Percentiles rank a stretch among this genome's conserved stretches.
These are phyloP conservation scores for Stenodera caucasica DNA, from an alignment of 2,888 invertebrate species.

Conservation along the genomic window DNA sequence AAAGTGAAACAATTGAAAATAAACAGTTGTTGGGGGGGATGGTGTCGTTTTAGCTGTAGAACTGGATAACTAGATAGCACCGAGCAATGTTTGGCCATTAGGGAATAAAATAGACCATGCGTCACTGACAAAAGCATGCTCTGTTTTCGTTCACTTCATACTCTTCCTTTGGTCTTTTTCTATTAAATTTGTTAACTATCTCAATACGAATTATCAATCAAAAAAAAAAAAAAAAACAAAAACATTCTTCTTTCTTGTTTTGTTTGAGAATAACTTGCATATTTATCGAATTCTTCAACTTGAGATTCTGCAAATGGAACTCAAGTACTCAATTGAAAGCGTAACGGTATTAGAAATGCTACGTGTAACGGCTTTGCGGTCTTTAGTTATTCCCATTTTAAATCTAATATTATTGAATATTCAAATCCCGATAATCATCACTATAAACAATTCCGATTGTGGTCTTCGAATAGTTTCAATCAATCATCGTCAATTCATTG, in stretches of 20 bases:
- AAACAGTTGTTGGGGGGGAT: constrained; percentile 21
- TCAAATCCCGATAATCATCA: constrained; percentile 21
- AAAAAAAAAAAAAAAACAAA: neutral
- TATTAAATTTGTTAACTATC: constrained; percentile 22
- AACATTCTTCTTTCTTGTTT: neutral
- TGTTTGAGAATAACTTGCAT: neutral
- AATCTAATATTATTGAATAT: constrained; percentile 24
- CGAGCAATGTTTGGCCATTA: constrained; percentile 29
- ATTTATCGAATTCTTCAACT: neutral
- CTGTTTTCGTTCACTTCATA: constrained; percentile 21
- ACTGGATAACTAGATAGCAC: constrained; percentile 25
- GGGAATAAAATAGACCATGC: constrained; percentile 27
- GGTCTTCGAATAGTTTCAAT: constrained; percentile 10
- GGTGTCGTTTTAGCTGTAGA: constrained; percentile 23
- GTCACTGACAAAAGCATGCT: constrained; percentile 29
- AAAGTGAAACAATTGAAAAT: constrained; percentile 25
- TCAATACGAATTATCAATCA: neutral
- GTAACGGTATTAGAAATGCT: constrained; percentile 24
- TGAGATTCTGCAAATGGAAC: constrained; percentile 11
- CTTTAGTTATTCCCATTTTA: constrained; percentile 15
- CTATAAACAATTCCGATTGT: neutral
- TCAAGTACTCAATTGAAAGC: constrained; percentile 23
- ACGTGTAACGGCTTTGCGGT: constrained; percentile 21
- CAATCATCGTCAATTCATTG: constrained; percentile 1
- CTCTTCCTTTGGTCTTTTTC: neutral